Base-by-base conservation (phyloP, 2,888 invertebrate genomes). In the Tachina lurida region DNA sequence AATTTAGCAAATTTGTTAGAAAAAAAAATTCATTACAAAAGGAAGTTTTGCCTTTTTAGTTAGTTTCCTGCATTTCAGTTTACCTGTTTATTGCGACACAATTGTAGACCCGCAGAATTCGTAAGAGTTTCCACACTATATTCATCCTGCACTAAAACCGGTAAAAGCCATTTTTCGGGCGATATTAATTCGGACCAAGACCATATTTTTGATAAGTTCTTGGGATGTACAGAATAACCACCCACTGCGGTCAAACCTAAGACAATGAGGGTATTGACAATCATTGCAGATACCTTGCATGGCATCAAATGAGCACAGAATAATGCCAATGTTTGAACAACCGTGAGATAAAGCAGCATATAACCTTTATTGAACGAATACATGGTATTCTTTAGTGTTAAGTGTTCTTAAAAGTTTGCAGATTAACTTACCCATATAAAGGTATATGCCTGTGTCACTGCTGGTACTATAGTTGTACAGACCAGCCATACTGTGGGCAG, bases 401-500 rank as follows among this genome's bases (percentile, higher is more conserved):
- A 15, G n/a, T 22, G 10, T 22, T 67, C 10, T 12, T 31, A 58
- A 62, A 45, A 41, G 9, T 54, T 10, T 17, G 19, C 31, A 39
- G 3, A 47, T 31, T 17, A 31, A 85, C 92, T 92, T 92, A 95
- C 96, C 96, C 94, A 96, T 94, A 91, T 96, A 96, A 87, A 95
- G 93, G 91, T 96, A 95, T 91, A 96, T 95, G 87, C 95, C 96
- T 75, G 95, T 95, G 88, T 95, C 94, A 89, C 95, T 94, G 65
- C 93, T 94, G 15, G 94, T 94, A 13, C 95, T 94, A 90, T 96
- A 96, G 89, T 95, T 95, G 89, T 97, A 97, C 0, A 97, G 93
- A 0, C 97, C 97, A 41, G 96, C 95, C 97, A 97, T 97, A 19
- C 97, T 96, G 91, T 97, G 97, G 62, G 97, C 97, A 17, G 98